Percentiles rank a stretch among this genome's conserved stretches.
These are phyloP conservation scores for Orthonyx spaldingii DNA, from an alignment of 2,113 vertebrate genomes.

Conservation along the genomic window DNA sequence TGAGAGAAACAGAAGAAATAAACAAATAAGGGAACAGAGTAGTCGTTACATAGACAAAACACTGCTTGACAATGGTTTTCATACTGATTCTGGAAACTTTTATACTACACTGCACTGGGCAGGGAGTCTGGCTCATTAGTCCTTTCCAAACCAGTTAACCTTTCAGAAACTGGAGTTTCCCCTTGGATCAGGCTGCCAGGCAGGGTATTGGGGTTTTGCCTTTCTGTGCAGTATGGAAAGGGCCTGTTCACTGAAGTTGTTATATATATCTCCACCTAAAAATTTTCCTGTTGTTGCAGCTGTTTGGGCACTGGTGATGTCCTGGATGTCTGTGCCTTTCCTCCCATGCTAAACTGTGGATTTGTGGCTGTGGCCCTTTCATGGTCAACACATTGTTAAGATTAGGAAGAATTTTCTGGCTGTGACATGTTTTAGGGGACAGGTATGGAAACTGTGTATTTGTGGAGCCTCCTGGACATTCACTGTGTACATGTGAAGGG, in stretches of 20 bases:
- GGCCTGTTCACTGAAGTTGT: neutral
- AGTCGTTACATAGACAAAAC: neutral
- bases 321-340: neutral
- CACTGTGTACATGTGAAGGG: fast-evolving
- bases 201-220: neutral
- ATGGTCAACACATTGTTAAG: neutral
- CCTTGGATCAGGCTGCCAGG: neutral
- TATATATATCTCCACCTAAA: neutral
- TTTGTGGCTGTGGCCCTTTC: neutral
- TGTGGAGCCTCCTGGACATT: neutral
- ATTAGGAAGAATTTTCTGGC: neutral
- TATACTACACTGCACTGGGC: fast-evolving
- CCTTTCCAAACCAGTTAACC: neutral
- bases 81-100: neutral
- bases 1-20: neutral
- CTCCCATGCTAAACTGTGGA: neutral
- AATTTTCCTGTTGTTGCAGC: neutral
- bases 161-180: neutral
- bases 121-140: neutral
- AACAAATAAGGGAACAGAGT: neutral
- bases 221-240: neutral
- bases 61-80: neutral
- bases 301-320: fast-evolving
- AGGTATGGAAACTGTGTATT: neutral
- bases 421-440: neutral